Percentiles rank a stretch among this genome's conserved stretches.
phyloP scores from a whole-genome alignment of 1,140 invertebrate species.

The Pristionchus pacificus region DNA sequence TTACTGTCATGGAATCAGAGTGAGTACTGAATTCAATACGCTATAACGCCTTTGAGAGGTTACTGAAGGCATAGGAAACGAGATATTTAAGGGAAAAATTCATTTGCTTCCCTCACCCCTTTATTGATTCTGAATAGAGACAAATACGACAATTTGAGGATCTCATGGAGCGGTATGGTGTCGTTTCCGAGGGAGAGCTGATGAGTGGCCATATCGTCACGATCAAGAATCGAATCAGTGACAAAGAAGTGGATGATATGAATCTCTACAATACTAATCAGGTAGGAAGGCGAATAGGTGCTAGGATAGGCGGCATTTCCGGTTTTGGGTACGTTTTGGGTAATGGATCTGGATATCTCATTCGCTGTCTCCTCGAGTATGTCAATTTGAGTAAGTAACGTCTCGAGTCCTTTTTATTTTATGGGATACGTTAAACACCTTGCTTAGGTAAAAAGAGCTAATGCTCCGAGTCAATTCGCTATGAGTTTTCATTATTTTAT shows the following conservation, averaged over 20 bases:
- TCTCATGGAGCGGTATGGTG: conserved; percentile 42
- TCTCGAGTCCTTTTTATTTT: too few species aligned
- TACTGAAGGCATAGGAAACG: background rate
- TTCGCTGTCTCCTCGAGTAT: too few species aligned
- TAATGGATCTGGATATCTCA: too few species aligned
- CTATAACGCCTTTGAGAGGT: background rate
- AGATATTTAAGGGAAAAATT: background rate
- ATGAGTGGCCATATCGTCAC: conserved; percentile 38
- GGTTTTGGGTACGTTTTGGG: too few species aligned
- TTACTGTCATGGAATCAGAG: background rate
- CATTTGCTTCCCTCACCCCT: background rate
- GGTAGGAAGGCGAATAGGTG: too few species aligned
- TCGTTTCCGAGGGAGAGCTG: conserved; percentile 43
- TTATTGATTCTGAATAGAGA: background rate
- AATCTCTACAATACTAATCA: conserved; percentile 37
- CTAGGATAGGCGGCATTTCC: too few species aligned
- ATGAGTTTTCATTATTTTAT: too few species aligned
- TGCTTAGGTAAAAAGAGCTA: too few species aligned
- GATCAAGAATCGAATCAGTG: conserved; percentile 28
- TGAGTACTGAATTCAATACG: background rate
- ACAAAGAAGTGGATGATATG: conserved; percentile 39
- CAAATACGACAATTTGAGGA: too few species aligned
- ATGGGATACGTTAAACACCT: too few species aligned
- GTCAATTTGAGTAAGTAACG: too few species aligned
- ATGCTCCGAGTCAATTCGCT: too few species aligned